A percentile compares a stretch with the other conserved stretches of the same genome.
Conservation (phyloP, 1,140 invertebrate species). For the Gryllus bimaculatus region DNA sequence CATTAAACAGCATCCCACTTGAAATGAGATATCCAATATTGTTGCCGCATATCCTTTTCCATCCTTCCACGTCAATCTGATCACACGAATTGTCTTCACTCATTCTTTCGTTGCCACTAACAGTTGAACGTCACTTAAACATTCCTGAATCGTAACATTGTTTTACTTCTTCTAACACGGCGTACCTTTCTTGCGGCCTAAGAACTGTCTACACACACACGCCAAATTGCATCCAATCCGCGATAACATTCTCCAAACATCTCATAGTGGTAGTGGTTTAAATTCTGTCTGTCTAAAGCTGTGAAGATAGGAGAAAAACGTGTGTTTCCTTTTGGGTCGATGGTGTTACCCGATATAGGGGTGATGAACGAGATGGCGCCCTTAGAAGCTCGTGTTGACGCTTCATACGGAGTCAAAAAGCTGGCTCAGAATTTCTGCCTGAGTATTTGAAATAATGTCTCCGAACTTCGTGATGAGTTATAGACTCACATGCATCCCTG, state of each 20-base stretch:
- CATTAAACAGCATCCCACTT: slow-evolving; percentile 69
- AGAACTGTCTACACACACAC: slow-evolving; percentile 90
- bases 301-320: slow-evolving; percentile 23
- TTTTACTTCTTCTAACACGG: slow-evolving; percentile 79
- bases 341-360: slow-evolving; percentile 6
- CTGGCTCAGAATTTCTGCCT: slow-evolving; percentile 44
- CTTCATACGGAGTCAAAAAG: slow-evolving; percentile 12
- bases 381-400: neutral
- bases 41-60: slow-evolving; percentile 69
- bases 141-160: slow-evolving; percentile 67
- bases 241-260: slow-evolving; percentile 62
- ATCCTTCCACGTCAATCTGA: slow-evolving; percentile 85
- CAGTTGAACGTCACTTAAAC: slow-evolving; percentile 78
- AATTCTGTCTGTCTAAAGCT: slow-evolving; percentile 36
- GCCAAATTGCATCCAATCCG: slow-evolving; percentile 77
- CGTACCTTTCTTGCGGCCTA: slow-evolving; percentile 65
- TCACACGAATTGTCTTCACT: slow-evolving; percentile 73
- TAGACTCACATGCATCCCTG: slow-evolving; percentile 26
- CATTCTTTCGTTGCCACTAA: slow-evolving; percentile 54
- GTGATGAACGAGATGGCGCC: neutral
- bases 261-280: slow-evolving; percentile 43
- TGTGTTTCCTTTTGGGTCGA: neutral
- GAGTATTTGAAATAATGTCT: slow-evolving; percentile 52
- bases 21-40: slow-evolving; percentile 75
- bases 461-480: slow-evolving; percentile 55